These are phyloP conservation scores for Eilema sororculum DNA, from an alignment of 2,888 invertebrate genomes.

Conservation along the genomic window DNA sequence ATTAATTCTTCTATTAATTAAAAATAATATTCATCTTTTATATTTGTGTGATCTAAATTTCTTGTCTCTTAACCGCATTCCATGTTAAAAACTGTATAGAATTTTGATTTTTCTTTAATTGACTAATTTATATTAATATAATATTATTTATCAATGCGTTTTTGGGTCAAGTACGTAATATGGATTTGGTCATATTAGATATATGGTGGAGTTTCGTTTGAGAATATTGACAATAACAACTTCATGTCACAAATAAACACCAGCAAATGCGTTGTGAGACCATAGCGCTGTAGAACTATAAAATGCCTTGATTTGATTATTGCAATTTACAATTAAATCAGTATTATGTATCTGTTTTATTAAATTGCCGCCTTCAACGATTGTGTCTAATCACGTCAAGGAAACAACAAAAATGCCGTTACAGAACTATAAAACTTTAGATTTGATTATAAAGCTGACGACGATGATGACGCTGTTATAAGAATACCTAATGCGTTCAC, in stretches of 20 bases:
- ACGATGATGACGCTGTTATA: neutral
- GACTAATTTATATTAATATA: constrained; percentile 49
- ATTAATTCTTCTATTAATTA: constrained; percentile 60
- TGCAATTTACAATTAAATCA: neutral
- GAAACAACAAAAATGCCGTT: neutral
- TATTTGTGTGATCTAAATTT: constrained; percentile 46
- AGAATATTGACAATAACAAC: neutral
- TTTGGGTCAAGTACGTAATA: constrained; percentile 29
- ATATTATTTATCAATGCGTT: constrained; percentile 44
- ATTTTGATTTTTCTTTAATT: constrained; percentile 44
- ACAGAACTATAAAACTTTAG: neutral
- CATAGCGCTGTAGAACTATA: too few relatives aligned
- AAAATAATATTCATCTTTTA: constrained; percentile 40
- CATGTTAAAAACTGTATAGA: constrained; percentile 34
- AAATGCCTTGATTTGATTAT: too few relatives aligned
- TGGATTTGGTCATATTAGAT: neutral
- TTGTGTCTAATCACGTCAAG: neutral
- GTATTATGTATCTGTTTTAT: neutral
- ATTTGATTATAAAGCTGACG: neutral
- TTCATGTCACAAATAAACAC: neutral
- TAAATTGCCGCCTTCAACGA: neutral
- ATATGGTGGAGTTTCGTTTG: constrained; percentile 24
- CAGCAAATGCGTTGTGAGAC: neutral
- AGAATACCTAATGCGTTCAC: neutral
- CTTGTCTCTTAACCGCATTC: constrained; percentile 48